These are phyloP conservation scores for Ligdia adustata DNA, from an alignment of 2,888 invertebrate species.

Conservation along the genomic window DNA sequence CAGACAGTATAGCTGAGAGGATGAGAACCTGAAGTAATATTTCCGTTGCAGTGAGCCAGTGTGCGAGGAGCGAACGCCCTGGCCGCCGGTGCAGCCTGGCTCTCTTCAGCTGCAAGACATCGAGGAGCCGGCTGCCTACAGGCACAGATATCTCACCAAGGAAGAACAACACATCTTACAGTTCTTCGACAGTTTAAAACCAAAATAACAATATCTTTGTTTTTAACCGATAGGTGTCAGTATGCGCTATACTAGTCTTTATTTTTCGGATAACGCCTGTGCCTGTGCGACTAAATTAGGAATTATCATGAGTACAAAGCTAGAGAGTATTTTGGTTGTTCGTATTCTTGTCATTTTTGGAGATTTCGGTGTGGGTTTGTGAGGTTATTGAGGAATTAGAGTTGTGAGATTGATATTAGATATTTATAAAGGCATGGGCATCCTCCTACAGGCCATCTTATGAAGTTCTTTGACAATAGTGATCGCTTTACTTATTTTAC, in stretches of 20 bases:
- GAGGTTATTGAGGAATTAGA: background rate
- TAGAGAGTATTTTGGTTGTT: conserved; percentile 17
- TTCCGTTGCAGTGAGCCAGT: conserved; percentile 55
- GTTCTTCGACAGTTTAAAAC: conserved; percentile 53
- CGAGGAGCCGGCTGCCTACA: conserved; percentile 36
- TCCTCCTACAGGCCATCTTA: background rate
- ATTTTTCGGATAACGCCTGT: conserved; percentile 2
- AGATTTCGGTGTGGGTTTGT: background rate
- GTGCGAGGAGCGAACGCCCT: conserved; percentile 40
- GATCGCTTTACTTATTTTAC: background rate
- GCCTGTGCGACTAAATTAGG: conserved; percentile 6
- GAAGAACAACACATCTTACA: conserved; percentile 45
- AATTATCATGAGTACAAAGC: conserved; percentile 14
- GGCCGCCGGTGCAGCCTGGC: conserved; percentile 46
- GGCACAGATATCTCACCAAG: conserved; percentile 36
- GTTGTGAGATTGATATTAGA: conserved; percentile 11
- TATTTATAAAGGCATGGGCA: conserved; percentile 13
- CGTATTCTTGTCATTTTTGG: conserved; percentile 5
- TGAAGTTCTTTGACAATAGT: background rate
- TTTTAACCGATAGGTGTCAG: background rate
- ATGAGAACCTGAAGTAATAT: no score
- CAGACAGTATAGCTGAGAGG: no score
- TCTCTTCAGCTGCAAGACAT: conserved; percentile 52
- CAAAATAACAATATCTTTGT: background rate
- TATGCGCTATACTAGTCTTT: conserved; percentile 8